phyloP scores from a whole-genome alignment of 1,140 invertebrate species.

The Lethocerus indicus region DNA sequence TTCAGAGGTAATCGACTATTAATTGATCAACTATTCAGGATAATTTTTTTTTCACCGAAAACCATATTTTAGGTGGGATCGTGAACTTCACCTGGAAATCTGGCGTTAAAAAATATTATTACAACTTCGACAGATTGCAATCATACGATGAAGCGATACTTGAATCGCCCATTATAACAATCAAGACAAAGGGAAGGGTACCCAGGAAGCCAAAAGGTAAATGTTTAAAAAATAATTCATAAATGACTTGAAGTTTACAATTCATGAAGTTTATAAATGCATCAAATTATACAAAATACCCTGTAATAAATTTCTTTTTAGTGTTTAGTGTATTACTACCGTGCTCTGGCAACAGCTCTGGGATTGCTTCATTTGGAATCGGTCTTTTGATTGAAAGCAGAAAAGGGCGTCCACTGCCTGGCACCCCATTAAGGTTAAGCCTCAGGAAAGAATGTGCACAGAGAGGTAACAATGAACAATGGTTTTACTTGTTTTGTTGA shows the following conservation, averaged over 20 bases:
- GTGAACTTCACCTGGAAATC: slow-evolving; percentile 89
- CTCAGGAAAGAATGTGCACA: slow-evolving; percentile 87
- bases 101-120: slow-evolving; percentile 63
- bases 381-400: slow-evolving; percentile 68
- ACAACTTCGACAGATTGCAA: slow-evolving; percentile 69
- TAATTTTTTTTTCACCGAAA: background rate
- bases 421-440: slow-evolving; percentile 74
- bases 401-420: slow-evolving; percentile 57
- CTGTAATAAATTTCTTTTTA: slow-evolving; percentile 25
- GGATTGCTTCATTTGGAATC: slow-evolving; percentile 75
- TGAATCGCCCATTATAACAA: slow-evolving; percentile 69
- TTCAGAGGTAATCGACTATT: slow-evolving; percentile 46
- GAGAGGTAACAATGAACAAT: slow-evolving; percentile 50
- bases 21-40: background rate
- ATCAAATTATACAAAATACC: background rate
- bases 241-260: background rate
- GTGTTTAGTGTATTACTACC: slow-evolving; percentile 84
- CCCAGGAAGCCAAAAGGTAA: slow-evolving; percentile 67
- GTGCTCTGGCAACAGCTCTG: slow-evolving; percentile 75
- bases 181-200: slow-evolving; percentile 65
- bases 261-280: background rate
- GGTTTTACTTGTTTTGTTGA: too few relatives aligned
- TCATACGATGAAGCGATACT: slow-evolving; percentile 69
- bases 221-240: too few relatives aligned
- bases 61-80: slow-evolving; percentile 29